phyloP scores from a whole-genome alignment of 2,888 invertebrate genomes.

The Calliscelio sp. region DNA sequence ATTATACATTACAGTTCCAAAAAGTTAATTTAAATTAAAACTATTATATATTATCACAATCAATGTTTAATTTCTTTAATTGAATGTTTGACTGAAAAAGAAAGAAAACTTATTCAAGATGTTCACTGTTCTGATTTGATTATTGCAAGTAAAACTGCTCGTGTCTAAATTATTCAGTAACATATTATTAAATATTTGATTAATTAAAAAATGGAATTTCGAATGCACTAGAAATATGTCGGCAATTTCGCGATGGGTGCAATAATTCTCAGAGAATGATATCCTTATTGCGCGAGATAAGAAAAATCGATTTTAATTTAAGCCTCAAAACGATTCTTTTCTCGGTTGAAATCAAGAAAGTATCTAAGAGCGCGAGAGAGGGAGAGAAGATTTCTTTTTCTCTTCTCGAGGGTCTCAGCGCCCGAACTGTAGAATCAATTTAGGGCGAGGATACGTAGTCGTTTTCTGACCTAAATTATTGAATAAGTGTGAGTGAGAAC shows the following conservation, averaged over 20 bases:
- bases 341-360: constrained; percentile 74
- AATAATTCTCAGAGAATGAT: constrained; percentile 48
- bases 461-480: constrained; percentile 73
- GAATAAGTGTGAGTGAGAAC: constrained; percentile 77
- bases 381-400: constrained; percentile 72
- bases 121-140: too few relatives aligned
- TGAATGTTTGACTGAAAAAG: too few relatives aligned
- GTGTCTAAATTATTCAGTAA: too few relatives aligned
- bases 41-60: too few relatives aligned
- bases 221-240: background rate
- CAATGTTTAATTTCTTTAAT: too few relatives aligned
- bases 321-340: constrained; percentile 77
- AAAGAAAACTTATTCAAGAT: too few relatives aligned
- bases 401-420: constrained; percentile 67
- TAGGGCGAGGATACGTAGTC: constrained; percentile 71
- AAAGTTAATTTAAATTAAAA: too few relatives aligned
- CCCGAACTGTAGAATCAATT: constrained; percentile 71
- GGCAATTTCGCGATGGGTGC: constrained; percentile 18
- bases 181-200: constrained; percentile 20
- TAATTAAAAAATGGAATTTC: constrained; percentile 39
- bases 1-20: too few relatives aligned
- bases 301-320: constrained; percentile 68
- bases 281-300: constrained; percentile 33
- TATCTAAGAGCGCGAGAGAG: constrained; percentile 55
- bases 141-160: too few relatives aligned